Evolutionary conservation across 2,888 invertebrate species (phyloP).

Genomic region (Drosophila buzzatii): DNA sequence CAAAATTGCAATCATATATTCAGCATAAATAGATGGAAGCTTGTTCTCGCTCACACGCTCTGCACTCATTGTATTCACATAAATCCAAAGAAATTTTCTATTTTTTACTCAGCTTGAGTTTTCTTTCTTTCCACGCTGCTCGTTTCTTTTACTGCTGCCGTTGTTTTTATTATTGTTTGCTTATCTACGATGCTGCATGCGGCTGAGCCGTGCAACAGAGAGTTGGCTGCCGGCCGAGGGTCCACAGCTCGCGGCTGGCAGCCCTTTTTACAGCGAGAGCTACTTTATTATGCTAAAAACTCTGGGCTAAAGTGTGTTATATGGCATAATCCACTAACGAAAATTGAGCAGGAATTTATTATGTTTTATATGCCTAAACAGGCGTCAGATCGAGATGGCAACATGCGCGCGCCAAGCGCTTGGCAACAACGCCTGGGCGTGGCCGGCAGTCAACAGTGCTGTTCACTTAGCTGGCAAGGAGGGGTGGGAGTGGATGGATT

Average conservation of each 20-base stretch:
- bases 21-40: conserved; percentile 51
- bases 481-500: neutral
- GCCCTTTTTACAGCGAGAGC: conserved; percentile 62
- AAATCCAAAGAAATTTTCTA: conserved; percentile 43
- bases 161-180: conserved; percentile 17
- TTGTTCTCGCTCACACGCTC: neutral
- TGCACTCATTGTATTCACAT: conserved; percentile 28
- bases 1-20: conserved; percentile 48
- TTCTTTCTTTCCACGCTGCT: conserved; percentile 1
- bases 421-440: conserved; percentile 13
- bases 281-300: conserved; percentile 77
- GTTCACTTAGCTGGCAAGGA: neutral
- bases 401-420: conserved; percentile 6
- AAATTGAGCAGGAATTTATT: conserved; percentile 79
- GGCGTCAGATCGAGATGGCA: conserved; percentile 45
- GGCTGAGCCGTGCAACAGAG: neutral
- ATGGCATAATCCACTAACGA: conserved; percentile 80
- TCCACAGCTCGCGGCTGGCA: conserved; percentile 16
- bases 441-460: conserved; percentile 16
- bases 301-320: conserved; percentile 75
- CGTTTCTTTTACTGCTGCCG: conserved; percentile 5
- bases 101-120: neutral
- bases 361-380: conserved; percentile 70
- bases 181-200: conserved; percentile 55
- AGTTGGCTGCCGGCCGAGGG: neutral